A percentile compares a stretch with the other conserved stretches of the same genome.
These are phyloP conservation scores for Gymnocypris eckloni DNA, from an alignment of 2,797 vertebrate species.

Conservation along the genomic window DNA sequence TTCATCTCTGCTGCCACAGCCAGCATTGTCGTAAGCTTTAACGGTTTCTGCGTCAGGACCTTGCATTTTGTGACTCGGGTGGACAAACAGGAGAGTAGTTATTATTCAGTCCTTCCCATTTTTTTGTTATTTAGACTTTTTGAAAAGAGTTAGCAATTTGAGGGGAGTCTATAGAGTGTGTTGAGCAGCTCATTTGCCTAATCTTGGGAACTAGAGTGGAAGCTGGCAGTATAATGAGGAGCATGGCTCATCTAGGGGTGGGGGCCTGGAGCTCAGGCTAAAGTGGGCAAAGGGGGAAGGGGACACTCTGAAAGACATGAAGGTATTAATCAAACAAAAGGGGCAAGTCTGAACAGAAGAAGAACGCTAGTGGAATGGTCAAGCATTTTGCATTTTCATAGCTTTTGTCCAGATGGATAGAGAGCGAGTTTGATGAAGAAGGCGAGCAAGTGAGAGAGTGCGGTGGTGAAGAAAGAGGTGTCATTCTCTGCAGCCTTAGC, in stretches of 20 bases:
- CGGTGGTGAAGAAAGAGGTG: conserved; percentile 53
- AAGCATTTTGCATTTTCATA: conserved; percentile 77
- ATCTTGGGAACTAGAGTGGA: conserved; percentile 88
- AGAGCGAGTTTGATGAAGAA: conserved; percentile 55
- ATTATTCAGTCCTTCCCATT: conserved; percentile 57
- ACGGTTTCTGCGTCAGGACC: conserved; percentile 43
- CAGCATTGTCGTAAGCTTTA: conserved; percentile 8
- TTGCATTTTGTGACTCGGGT: conserved; percentile 46
- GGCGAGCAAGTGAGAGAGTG: conserved; percentile 20
- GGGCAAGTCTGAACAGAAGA: conserved; percentile 77
- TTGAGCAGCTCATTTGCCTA: conserved; percentile 84
- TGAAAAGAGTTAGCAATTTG: conserved; percentile 68
- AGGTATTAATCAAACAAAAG: conserved; percentile 84
- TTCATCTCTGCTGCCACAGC: neutral
- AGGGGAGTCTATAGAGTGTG: conserved; percentile 74
- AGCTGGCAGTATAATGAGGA: conserved; percentile 81
- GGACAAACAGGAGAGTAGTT: conserved; percentile 47
- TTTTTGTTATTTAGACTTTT: conserved; percentile 63
- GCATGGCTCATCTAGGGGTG: conserved; percentile 74
- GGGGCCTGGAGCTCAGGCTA: conserved; percentile 62
- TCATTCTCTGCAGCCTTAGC: conserved; percentile 62
- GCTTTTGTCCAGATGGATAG: conserved; percentile 71
- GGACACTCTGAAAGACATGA: conserved; percentile 78
- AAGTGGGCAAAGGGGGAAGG: conserved; percentile 53
- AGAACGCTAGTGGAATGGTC: conserved; percentile 77